A percentile compares a stretch with the other conserved stretches of the same genome.
These are phyloP conservation scores for Lytechinus variegatus DNA, from an alignment of 35 echinoderm and acorn worm genomes.

Conservation along the genomic window DNA sequence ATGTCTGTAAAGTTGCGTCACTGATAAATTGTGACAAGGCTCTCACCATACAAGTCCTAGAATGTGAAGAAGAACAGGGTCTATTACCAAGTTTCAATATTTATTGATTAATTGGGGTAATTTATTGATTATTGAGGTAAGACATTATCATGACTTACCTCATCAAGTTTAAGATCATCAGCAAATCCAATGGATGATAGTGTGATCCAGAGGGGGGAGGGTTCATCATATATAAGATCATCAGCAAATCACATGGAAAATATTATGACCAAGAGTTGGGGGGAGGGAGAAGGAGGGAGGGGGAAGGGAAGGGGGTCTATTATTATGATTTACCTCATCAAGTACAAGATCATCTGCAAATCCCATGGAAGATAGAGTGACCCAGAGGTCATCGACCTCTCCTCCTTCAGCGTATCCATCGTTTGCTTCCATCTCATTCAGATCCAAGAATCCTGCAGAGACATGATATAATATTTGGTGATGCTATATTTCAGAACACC, in stretches of 20 bases:
- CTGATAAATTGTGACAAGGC: too few species aligned
- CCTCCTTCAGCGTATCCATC: conserved; percentile 70
- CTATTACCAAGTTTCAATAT: too few species aligned
- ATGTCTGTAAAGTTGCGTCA: too few species aligned
- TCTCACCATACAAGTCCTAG: too few species aligned
- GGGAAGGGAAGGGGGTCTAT: background rate
- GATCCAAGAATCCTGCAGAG: conserved; percentile 77
- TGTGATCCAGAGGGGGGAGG: conserved; percentile 96
- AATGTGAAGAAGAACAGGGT: too few species aligned
- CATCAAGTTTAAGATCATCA: conserved; percentile 82
- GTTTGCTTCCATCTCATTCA: conserved; percentile 99
- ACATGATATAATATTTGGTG: background rate
- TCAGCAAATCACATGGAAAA: too few species aligned
- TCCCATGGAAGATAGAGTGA: conserved; percentile 91
- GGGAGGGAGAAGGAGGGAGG: too few species aligned
- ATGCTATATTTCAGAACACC: too few species aligned
- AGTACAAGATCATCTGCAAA: conserved; percentile 85
- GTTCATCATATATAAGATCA: too few species aligned
- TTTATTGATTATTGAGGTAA: too few species aligned
- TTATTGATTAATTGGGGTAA: too few species aligned
- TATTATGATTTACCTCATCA: conserved; percentile 75
- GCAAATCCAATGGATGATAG: conserved; percentile 92
- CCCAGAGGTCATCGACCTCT: conserved; percentile 97
- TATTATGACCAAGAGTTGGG: too few species aligned
- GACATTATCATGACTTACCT: conserved; percentile 63